These are phyloP conservation scores for Corynorhinus townsendii DNA, from an alignment of 2,113 vertebrate genomes.

Conservation along the genomic window DNA sequence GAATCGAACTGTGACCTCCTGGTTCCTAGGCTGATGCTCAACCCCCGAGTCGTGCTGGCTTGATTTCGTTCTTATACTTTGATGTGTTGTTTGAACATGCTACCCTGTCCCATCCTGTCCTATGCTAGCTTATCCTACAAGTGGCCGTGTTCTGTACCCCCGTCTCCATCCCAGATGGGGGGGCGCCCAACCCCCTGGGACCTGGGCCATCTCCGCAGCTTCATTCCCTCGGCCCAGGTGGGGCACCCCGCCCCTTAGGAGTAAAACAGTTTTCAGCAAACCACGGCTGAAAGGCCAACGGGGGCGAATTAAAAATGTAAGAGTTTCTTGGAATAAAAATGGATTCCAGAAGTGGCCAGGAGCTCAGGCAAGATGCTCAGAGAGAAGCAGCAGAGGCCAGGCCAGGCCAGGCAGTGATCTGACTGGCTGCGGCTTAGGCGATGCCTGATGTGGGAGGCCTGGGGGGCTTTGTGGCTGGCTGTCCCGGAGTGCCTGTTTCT, in stretches of 20 bases:
- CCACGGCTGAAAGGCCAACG: background rate
- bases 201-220: too few relatives aligned
- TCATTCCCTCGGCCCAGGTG: too few relatives aligned
- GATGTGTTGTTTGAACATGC: background rate
- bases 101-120: too few relatives aligned
- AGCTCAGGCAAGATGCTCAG: too few relatives aligned
- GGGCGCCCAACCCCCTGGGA: background rate
- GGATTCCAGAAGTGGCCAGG: background rate
- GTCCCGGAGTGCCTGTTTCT: background rate
- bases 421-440: background rate
- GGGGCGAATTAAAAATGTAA: background rate
- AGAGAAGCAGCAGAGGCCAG: background rate
- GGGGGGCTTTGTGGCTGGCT: background rate
- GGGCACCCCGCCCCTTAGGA: background rate
- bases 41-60: too few relatives aligned
- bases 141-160: background rate
- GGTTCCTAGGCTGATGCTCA: too few relatives aligned
- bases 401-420: background rate
- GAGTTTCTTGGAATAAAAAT: background rate
- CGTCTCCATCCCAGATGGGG: background rate
- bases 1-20: too few relatives aligned
- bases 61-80: background rate
- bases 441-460: background rate
- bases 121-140: too few relatives aligned
- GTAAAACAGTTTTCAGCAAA: background rate